Base-by-base conservation (phyloP, 1,140 invertebrate genomes). In the Dendrolimus punctatus region DNA sequence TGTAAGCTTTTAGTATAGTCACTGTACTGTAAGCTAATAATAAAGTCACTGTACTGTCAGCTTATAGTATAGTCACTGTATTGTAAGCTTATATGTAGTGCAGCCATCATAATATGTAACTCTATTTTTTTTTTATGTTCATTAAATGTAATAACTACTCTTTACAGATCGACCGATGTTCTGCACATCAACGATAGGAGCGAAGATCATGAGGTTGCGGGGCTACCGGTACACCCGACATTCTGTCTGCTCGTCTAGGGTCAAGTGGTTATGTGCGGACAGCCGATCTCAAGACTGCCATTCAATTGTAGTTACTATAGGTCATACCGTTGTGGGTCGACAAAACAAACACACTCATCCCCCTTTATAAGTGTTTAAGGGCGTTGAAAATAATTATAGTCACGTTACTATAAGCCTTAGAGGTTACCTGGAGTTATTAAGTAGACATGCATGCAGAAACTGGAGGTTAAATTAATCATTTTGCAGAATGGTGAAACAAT, bases 311-410 rank as follows among this genome's bases (percentile, higher is more conserved):
- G 76, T 81, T 40, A 85, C 81, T 40, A 85, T 85, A 42, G 81
- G 81, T 6, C 69, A 69, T 52, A 81, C 77, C 57, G 74, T 78
- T 10, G 73, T 85, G 1, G 75, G 77, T 62, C 67, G 70, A 1
- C 79, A 81, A 8, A 78, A 83, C 46, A 83, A 77, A 49, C 81
- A 85, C 50, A 80, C 75, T 0, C 81, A 85, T 46, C 81, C 80
- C 0, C 80, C 81, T 8, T 51, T 44, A 23, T 61, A 61, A 61
- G 46, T 7, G 23, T 23, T 23, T 23, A 23, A 23, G 23, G 23
- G 3, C 23, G 1, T 23, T 23, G 3, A 23, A 23, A 23, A 2
- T 23, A 23, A 23, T 23, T 23, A 23, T 23, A 23, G 1, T 23
- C 23, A 23, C 23, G 23, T 23, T 23, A 23, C 23, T 23, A 23